Evolutionary conservation across 2,797 vertebrate species (phyloP).

Genomic region (Dromococcyx pavoninus): DNA sequence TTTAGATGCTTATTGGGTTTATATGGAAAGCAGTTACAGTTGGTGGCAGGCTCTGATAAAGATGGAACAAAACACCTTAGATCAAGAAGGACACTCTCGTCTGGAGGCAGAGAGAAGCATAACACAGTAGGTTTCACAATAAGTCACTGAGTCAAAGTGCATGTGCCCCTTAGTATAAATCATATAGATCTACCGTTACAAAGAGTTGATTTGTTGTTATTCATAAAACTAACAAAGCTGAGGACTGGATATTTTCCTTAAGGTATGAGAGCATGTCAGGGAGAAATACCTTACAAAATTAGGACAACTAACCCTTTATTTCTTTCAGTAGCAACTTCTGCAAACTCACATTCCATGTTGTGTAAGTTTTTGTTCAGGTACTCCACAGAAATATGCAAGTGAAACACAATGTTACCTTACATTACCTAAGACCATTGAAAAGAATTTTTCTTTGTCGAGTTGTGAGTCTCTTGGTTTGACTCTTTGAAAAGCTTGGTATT

Average conservation of each 20-base stretch:
- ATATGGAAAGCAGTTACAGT: background rate
- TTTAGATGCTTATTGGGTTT: background rate
- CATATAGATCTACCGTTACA: fast-evolving
- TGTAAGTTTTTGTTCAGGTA: background rate
- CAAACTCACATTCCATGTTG: background rate
- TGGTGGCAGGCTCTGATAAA: background rate
- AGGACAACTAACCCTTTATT: background rate
- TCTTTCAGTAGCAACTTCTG: background rate
- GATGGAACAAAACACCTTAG: background rate
- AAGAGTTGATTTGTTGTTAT: background rate
- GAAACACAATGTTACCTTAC: background rate
- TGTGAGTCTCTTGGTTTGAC: background rate
- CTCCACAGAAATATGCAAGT: background rate
- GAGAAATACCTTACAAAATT: background rate
- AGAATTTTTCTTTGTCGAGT: background rate
- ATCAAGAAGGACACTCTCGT: background rate
- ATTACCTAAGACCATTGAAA: background rate
- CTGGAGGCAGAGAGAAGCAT: background rate
- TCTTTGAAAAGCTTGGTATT: background rate
- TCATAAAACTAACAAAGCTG: background rate
- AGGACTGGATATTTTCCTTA: background rate
- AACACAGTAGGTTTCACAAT: background rate
- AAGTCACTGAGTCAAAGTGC: background rate
- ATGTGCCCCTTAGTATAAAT: background rate
- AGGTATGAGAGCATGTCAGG: background rate